A percentile compares a stretch with the other conserved stretches of the same genome.
phyloP scores from a whole-genome alignment of 2,888 invertebrate species.

The Orchestes rusci region DNA sequence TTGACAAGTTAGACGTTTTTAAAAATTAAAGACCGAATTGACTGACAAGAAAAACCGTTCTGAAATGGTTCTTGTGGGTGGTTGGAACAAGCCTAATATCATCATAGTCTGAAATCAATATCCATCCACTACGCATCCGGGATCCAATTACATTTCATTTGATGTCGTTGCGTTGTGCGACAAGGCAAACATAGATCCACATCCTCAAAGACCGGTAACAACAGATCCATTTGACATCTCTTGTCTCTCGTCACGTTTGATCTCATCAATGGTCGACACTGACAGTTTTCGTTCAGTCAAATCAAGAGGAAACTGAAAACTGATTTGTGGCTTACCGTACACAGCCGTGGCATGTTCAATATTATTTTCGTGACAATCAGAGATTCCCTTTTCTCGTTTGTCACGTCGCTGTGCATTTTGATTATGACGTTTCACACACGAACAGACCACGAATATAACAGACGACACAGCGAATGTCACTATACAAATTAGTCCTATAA shows the following conservation, averaged over 20 bases:
- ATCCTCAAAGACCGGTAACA: conserved; percentile 16
- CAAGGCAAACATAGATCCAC: no score
- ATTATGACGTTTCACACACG: conserved; percentile 59
- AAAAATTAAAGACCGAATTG: no score
- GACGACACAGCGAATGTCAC: conserved; percentile 48
- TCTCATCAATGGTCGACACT: conserved; percentile 43
- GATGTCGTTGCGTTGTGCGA: no score
- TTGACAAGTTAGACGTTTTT: no score
- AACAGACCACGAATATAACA: conserved; percentile 49
- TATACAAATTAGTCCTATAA: conserved; percentile 46
- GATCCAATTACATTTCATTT: no score
- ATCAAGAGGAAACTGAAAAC: conserved; percentile 52
- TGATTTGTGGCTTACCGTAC: conserved; percentile 48
- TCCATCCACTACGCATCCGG: no score
- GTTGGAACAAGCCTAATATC: no score
- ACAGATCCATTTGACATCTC: conserved; percentile 38
- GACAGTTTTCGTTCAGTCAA: conserved; percentile 42
- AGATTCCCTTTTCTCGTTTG: conserved; percentile 34
- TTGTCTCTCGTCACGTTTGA: conserved; percentile 40
- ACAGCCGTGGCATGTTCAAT: conserved; percentile 42
- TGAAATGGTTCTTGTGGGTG: no score
- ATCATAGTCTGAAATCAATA: no score
- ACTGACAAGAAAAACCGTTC: no score
- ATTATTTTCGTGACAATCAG: conserved; percentile 29
- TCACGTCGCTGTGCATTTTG: conserved; percentile 30